A percentile compares a stretch with the other conserved stretches of the same genome.
Evolutionary conservation across 2,113 vertebrate genomes (phyloP).

Genomic region (Raja brachyura): DNA sequence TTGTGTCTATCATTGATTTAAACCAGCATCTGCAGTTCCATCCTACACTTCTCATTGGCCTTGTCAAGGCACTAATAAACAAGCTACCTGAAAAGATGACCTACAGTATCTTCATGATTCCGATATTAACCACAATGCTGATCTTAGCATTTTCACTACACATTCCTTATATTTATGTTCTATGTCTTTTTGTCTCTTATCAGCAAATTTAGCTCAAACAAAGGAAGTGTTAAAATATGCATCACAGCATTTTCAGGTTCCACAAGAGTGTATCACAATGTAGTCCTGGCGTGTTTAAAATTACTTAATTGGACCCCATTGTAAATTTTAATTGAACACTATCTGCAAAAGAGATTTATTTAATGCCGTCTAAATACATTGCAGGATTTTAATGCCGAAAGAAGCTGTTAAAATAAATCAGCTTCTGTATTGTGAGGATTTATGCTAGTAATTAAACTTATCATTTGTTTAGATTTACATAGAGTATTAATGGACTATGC

Average conservation of each 20-base stretch:
- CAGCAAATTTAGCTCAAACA: background rate
- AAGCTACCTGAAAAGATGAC: background rate
- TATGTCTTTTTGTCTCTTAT: background rate
- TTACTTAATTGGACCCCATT: constrained; percentile 8
- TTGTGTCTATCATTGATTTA: too few species aligned
- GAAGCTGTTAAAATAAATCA: constrained; percentile 1
- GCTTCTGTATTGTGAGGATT: background rate
- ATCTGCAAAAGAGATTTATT: constrained; percentile 8
- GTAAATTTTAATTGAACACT: background rate
- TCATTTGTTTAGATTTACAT: constrained; percentile 9
- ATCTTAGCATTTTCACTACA: background rate
- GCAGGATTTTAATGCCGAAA: background rate
- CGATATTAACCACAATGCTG: background rate
- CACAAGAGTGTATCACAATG: background rate
- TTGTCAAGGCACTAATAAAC: background rate
- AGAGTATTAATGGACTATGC: constrained; percentile 12
- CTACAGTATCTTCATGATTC: background rate
- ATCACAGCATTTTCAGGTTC: background rate
- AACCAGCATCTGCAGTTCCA: too few species aligned
- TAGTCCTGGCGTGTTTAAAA: background rate
- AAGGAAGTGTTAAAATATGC: background rate
- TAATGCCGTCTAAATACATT: constrained; percentile 11
- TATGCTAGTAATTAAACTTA: constrained; percentile 20
- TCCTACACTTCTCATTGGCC: background rate
- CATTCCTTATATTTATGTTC: background rate